Evolutionary conservation across 2,888 invertebrate genomes (phyloP), one percentile per base, ranked within the genome.

Genomic region (Candidula unifasciata): DNA sequence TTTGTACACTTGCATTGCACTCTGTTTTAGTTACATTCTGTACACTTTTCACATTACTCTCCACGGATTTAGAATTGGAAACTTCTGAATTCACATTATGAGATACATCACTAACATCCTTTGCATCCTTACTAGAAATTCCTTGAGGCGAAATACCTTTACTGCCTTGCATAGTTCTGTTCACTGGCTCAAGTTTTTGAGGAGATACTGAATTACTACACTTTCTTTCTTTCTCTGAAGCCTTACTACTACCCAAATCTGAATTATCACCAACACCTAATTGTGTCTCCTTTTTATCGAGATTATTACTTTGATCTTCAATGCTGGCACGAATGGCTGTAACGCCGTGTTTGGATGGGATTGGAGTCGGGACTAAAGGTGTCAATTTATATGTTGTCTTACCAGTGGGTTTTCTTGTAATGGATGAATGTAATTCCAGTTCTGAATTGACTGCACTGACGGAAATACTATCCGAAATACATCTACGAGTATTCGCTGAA

Each of bases 381-480:
- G 81, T 85, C 8, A 85, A 44, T 81, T 81, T 80, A 60, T 81
- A 85, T 0, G 33, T 74, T 27, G 81, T 57, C 30, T 27, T 79
- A 37, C 71, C 66, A 37, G 30, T 35, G 27, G 71, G 16, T 21
- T 81, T 76, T 77, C 64, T 85, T 13, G 35, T n/a, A 27, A 52
- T 10, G 37, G 77, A 37, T 37, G 64, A 60, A 30, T 74, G 69
- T 16, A 80, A n/a, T 30, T 80, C 80, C 27, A 64, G 21, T 54
- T 85, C 85, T 52, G 84, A 64, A 66, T 78, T 80, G 44, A 80
- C 74, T 1, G 74, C 74, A 80, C 30, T 80, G n/a, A 84, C 81
- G 16, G 85, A 85, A 69, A 85, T 81, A n/a, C 85, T 85, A 44
- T 85, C 85, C 1, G 85, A 85, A 24, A 81, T 71, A 60, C 85